Evolutionary conservation across 37 sponge, comb jelly and placozoan genomes (phyloP).

Genomic region (Theonella swinhoei): DNA sequence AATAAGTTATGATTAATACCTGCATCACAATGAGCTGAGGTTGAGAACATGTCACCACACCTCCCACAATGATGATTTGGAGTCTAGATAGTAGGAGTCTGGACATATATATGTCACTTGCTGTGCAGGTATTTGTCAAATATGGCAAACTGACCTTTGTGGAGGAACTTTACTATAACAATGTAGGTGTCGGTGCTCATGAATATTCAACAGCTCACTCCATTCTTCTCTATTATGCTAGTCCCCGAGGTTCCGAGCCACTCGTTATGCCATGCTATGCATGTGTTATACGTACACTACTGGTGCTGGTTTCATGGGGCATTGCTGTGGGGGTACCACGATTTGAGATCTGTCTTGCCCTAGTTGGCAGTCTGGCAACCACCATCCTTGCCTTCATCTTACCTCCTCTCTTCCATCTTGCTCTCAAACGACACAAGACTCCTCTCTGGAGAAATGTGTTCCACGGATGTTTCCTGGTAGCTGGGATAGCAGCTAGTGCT

Average conservation of each 20-base stretch:
- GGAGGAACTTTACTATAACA: background rate
- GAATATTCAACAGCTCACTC: background rate
- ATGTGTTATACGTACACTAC: constrained; percentile 43
- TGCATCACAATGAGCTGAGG: no score
- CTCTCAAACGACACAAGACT: constrained; percentile 43
- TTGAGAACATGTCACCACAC: no score
- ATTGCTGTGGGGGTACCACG: constrained; percentile 75
- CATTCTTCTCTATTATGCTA: background rate
- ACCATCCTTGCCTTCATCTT: constrained; percentile 80
- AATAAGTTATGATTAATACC: no score
- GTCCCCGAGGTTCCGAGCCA: constrained; percentile 6
- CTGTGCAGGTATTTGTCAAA: background rate
- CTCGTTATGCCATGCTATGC: constrained; percentile 20
- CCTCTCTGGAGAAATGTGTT: constrained; percentile 28
- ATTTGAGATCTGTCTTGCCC: constrained; percentile 74
- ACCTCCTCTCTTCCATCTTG: constrained; percentile 82
- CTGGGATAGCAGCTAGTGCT: constrained; percentile 57
- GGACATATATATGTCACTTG: no score
- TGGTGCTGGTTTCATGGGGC: constrained; percentile 73
- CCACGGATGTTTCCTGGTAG: constrained; percentile 52
- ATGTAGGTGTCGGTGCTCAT: background rate
- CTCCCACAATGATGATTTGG: no score
- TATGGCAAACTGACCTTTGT: background rate
- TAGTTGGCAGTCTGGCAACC: constrained; percentile 83
- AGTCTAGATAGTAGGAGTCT: background rate